Evolutionary conservation across 30 jellyfish, hydroid and myxozoan genomes (phyloP).

Genomic region (Turritopsis dohrnii): DNA sequence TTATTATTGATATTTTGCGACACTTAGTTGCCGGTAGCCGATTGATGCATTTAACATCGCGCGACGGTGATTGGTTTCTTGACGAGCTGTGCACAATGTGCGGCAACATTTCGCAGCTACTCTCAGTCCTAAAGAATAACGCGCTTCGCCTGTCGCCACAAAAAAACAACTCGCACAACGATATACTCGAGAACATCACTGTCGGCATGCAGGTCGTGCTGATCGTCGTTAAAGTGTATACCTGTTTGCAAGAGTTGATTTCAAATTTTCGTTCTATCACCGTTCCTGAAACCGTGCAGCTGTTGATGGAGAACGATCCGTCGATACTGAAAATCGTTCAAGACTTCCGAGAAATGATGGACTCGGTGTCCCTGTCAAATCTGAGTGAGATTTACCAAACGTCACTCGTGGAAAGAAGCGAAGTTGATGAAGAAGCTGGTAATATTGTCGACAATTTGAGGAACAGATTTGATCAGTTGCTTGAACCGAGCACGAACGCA

Average conservation of each 20-base stretch:
- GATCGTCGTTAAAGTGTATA: constrained; percentile 61
- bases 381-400: constrained; percentile 45
- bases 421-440: constrained; percentile 20
- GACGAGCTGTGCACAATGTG: constrained; percentile 93
- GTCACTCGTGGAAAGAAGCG: constrained; percentile 17
- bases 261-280: constrained; percentile 72
- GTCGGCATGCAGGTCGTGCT: constrained; percentile 74
- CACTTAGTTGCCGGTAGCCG: constrained; percentile 76
- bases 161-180: constrained; percentile 30
- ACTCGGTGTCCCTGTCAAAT: constrained; percentile 30
- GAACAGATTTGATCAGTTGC: constrained; percentile 15
- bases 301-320: constrained; percentile 57
- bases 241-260: constrained; percentile 72
- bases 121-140: constrained; percentile 85
- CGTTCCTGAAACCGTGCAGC: constrained; percentile 76
- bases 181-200: constrained; percentile 44
- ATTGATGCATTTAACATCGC: constrained; percentile 91
- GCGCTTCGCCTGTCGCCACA: constrained; percentile 54
- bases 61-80: constrained; percentile 97
- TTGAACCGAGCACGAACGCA: constrained; percentile 17
- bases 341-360: constrained; percentile 29
- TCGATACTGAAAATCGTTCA: constrained; percentile 43
- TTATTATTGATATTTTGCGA: not conserved
- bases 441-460: constrained; percentile 9
- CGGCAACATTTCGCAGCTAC: constrained; percentile 81